Evolutionary conservation across 2,888 invertebrate genomes (phyloP).

Genomic region (Abrostola triplasia): DNA sequence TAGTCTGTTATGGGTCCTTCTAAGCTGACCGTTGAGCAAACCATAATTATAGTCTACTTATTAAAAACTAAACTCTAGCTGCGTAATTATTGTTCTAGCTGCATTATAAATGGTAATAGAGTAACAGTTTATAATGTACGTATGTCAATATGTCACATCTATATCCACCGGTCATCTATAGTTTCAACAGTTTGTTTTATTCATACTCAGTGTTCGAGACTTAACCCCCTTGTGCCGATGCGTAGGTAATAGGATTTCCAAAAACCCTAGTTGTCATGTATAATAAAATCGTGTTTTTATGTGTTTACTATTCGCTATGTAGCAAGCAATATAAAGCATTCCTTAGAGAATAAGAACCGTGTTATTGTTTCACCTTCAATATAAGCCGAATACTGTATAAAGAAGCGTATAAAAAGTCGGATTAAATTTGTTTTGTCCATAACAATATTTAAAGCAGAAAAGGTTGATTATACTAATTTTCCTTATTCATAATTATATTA

Average conservation of each 20-base stretch:
- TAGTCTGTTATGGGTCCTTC: no score
- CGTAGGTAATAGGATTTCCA: slow-evolving; percentile 29
- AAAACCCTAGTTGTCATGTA: slow-evolving; percentile 15
- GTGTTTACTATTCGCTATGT: slow-evolving; percentile 11
- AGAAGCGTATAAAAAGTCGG: neutral
- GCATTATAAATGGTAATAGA: no score
- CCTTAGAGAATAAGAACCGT: slow-evolving; percentile 4
- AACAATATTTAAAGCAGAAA: neutral
- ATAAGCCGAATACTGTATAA: neutral
- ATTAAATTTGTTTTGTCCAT: neutral
- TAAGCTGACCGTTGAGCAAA: no score
- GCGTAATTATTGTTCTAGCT: no score
- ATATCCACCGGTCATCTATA: no score
- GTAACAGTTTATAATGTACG: no score
- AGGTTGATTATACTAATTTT: neutral
- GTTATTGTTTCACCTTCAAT: neutral
- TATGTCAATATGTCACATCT: no score
- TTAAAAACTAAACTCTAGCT: no score
- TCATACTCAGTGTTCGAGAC: neutral
- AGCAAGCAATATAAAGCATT: slow-evolving; percentile 12
- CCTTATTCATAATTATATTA: no score
- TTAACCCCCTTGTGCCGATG: slow-evolving; percentile 12
- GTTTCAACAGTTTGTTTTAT: slow-evolving; percentile 1
- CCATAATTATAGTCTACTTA: no score
- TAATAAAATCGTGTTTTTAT: slow-evolving; percentile 34